phyloP scores from a whole-genome alignment of 2,888 invertebrate genomes.

The Scelioninae gen. 1 region DNA sequence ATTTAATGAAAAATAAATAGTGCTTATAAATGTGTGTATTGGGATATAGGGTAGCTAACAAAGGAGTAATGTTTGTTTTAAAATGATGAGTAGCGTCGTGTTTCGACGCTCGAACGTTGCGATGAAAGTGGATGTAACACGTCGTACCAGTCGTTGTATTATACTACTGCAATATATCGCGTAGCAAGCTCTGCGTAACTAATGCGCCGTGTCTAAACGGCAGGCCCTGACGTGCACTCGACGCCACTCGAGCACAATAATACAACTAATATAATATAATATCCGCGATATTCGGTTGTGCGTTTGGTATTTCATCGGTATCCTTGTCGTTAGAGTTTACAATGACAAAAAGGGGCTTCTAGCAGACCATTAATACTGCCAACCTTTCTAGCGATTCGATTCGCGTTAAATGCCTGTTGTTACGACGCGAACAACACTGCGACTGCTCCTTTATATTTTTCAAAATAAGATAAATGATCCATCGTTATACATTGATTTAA shows the following conservation, averaged over 20 bases:
- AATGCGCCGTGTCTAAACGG: constrained; percentile 81
- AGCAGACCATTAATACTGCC: constrained; percentile 76
- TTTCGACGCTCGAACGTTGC: background rate
- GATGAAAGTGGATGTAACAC: constrained; percentile 21
- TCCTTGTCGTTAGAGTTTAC: constrained; percentile 80
- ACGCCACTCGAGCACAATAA: constrained; percentile 78
- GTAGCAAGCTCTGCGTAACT: constrained; percentile 76
- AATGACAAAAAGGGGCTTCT: constrained; percentile 75
- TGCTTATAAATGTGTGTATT: too few species aligned
- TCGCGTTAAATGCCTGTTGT: constrained; percentile 77
- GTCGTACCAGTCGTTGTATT: constrained; percentile 67
- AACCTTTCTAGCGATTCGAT: constrained; percentile 79
- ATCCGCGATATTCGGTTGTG: constrained; percentile 75
- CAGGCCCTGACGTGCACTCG: constrained; percentile 73
- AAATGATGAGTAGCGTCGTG: constrained; percentile 31
- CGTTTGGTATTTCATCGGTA: constrained; percentile 73
- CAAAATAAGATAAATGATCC: constrained; percentile 29
- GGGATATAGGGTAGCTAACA: too few species aligned
- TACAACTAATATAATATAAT: constrained; percentile 66
- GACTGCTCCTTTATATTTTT: constrained; percentile 34
- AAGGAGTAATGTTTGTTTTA: constrained; percentile 39
- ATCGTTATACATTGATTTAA: too few species aligned
- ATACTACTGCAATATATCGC: constrained; percentile 68
- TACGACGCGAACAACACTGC: constrained; percentile 25
- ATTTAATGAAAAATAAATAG: constrained; percentile 44